These are phyloP conservation scores for Pao palembangensis DNA, from an alignment of 2,113 vertebrate genomes.

Conservation along the genomic window DNA sequence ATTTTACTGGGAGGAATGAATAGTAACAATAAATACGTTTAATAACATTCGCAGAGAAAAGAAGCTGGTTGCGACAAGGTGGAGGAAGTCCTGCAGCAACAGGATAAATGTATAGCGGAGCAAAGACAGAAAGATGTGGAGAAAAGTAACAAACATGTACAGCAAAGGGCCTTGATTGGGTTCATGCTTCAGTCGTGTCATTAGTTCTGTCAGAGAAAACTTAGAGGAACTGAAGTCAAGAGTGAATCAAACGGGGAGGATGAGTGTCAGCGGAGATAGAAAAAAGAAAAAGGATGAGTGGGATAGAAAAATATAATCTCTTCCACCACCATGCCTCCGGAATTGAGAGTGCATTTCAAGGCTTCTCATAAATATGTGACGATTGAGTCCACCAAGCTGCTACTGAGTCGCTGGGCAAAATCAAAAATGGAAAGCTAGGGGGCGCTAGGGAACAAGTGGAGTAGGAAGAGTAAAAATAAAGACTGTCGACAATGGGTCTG, in stretches of 20 bases:
- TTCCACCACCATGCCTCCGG: slow-evolving; percentile 45
- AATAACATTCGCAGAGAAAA: slow-evolving; percentile 19
- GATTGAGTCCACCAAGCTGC: slow-evolving; percentile 49
- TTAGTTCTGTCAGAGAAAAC: slow-evolving; percentile 24
- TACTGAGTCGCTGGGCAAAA: slow-evolving; percentile 28
- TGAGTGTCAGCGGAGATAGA: slow-evolving; percentile 37
- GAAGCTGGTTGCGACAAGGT: slow-evolving; percentile 5
- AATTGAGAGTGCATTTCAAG: slow-evolving; percentile 37
- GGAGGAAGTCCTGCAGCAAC: background rate
- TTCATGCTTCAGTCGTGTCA: slow-evolving; percentile 30
- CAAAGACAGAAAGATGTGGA: background rate
- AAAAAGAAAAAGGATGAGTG: slow-evolving; percentile 28
- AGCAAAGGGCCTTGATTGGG: slow-evolving; percentile 21
- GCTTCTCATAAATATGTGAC: slow-evolving; percentile 49
- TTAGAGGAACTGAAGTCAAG: slow-evolving; percentile 24
- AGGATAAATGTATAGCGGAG: background rate
- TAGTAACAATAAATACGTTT: no score
- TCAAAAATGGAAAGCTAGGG: slow-evolving; percentile 20
- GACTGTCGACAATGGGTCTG: slow-evolving; percentile 1
- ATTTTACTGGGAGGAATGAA: slow-evolving; percentile 31
- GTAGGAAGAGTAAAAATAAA: background rate
- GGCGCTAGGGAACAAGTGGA: background rate
- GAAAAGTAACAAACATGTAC: background rate
- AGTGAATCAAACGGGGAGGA: slow-evolving; percentile 28
- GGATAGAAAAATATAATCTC: slow-evolving; percentile 26